Percentiles rank a stretch among this genome's conserved stretches.
Evolutionary conservation across 1,140 invertebrate species (phyloP).

Genomic region (Goniozus legneri): DNA sequence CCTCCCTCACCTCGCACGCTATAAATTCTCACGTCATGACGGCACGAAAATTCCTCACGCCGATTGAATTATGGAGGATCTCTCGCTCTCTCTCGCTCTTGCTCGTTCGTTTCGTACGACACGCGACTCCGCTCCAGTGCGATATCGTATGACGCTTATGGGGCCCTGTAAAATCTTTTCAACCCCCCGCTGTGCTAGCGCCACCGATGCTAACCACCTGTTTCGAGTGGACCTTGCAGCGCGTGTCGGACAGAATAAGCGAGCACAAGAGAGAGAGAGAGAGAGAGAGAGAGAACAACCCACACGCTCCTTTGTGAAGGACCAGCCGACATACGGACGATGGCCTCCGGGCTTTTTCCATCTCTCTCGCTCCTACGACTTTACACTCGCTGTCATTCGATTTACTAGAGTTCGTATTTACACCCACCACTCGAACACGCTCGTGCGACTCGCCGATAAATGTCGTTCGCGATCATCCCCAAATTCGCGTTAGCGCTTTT

Average conservation of each 20-base stretch:
- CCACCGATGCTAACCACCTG: conserved; percentile 45
- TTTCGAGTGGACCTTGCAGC: conserved; percentile 34
- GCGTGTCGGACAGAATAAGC: conserved; percentile 16
- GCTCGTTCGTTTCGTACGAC: no score
- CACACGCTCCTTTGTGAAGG: conserved; percentile 15
- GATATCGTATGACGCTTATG: no score
- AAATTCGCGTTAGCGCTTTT: background rate
- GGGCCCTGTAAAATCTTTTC: no score
- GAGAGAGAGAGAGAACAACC: conserved; percentile 25
- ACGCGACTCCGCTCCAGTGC: no score
- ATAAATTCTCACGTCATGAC: no score
- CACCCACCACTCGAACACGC: background rate
- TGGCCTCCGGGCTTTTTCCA: conserved; percentile 26
- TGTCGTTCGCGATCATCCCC: background rate
- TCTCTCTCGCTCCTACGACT: conserved; percentile 20
- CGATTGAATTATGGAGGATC: no score
- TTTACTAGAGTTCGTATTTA: conserved; percentile 28
- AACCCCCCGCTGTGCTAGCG: no score
- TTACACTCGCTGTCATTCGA: conserved; percentile 6
- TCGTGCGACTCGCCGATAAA: background rate
- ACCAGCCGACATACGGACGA: conserved; percentile 42
- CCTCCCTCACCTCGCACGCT: no score
- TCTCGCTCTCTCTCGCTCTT: no score
- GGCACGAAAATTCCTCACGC: no score
- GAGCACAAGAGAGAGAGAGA: conserved; percentile 9